Evolutionary conservation across 1,140 invertebrate genomes (phyloP).

Genomic region (Macrosteles quadrilineatus): DNA sequence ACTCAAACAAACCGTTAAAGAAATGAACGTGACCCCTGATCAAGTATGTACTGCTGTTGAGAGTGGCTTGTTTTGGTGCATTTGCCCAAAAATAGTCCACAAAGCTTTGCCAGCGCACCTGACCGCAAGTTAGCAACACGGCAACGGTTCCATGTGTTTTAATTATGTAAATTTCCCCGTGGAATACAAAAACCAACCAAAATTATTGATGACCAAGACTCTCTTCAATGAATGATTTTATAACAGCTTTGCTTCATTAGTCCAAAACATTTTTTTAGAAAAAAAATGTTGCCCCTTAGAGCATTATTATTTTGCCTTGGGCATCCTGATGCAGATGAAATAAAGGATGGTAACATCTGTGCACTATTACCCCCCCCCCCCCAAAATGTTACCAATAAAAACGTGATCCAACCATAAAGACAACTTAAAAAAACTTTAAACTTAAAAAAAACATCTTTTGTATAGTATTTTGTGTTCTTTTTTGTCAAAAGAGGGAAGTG

Average conservation of each 20-base stretch:
- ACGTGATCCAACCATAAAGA: not conserved
- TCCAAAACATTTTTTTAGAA: not conserved
- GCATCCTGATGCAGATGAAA: not conserved
- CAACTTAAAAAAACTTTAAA: not conserved
- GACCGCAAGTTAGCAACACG: not conserved
- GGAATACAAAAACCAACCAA: not conserved
- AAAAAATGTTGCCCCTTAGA: not conserved
- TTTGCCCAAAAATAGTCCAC: not conserved
- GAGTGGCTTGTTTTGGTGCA: no score
- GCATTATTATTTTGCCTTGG: not conserved
- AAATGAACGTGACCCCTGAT: not conserved
- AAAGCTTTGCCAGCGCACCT: not conserved
- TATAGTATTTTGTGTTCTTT: not conserved
- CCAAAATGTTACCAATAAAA: no score
- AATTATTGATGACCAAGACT: not conserved
- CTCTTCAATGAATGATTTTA: not conserved
- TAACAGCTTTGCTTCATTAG: not conserved
- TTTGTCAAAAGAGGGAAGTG: not conserved
- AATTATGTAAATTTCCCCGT: not conserved
- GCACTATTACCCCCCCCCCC: not conserved
- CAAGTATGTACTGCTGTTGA: not conserved
- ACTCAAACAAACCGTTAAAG: not conserved
- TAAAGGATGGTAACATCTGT: not conserved
- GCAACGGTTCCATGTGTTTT: not conserved
- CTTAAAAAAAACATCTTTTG: not conserved